A percentile compares a stretch with the other conserved stretches of the same genome.
phyloP scores from a whole-genome alignment of 2,113 vertebrate species.

The Prionailurus bengalensis region DNA sequence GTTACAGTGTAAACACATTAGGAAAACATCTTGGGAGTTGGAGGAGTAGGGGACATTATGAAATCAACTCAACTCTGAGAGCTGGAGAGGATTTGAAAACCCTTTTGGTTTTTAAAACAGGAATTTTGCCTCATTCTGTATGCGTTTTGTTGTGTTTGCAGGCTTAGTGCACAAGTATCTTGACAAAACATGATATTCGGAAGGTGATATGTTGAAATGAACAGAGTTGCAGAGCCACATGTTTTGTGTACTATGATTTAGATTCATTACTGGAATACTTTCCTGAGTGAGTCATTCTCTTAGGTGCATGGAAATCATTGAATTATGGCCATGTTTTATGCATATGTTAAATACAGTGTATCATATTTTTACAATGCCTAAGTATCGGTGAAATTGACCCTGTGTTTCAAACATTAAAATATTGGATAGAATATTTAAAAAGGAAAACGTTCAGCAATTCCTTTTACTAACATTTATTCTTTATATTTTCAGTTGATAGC shows the following conservation, averaged over 20 bases:
- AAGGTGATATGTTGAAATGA: not conserved
- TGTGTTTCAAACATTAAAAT: slow-evolving; percentile 36
- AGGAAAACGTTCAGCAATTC: not conserved
- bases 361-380: not conserved
- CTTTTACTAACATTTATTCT: slow-evolving; percentile 19
- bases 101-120: not conserved
- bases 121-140: slow-evolving; percentile 2
- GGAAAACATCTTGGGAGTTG: not conserved
- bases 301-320: not conserved
- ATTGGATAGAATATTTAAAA: not conserved
- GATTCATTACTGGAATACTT: slow-evolving; percentile 19
- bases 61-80: not conserved
- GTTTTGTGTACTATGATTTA: not conserved
- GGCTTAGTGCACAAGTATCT: not conserved
- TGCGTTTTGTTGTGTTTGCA: not conserved
- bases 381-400: not conserved
- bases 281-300: not conserved
- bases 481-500: slow-evolving; percentile 36
- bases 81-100: not conserved
- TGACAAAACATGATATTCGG: not conserved
- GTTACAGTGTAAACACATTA: not conserved
- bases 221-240: not conserved
- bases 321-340: slow-evolving; percentile 12
- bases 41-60: not conserved
- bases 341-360: not conserved